phyloP scores from a whole-genome alignment of 37 sponge, comb jelly and placozoan species.

The Halisarca cf. caerulea region DNA sequence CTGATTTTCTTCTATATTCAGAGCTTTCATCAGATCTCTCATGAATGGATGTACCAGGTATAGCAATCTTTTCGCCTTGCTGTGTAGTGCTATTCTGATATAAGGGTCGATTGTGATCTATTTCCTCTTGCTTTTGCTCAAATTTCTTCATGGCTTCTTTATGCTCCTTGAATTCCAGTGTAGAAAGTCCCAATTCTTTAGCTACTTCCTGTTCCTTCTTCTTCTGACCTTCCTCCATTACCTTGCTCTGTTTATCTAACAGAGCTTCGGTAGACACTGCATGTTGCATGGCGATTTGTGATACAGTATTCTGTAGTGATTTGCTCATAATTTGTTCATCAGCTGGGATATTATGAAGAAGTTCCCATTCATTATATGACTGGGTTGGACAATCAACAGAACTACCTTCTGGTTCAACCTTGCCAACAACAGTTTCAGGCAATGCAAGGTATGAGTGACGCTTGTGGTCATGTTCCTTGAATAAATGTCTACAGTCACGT shows the following conservation, averaged over 20 bases:
- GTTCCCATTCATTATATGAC: no score
- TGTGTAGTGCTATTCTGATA: neutral
- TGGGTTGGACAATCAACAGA: neutral
- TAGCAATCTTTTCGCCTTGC: no score
- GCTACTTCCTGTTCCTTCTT: conserved; percentile 14
- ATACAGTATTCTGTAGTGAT: neutral
- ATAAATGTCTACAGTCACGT: neutral
- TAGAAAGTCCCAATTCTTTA: neutral
- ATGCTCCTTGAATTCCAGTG: neutral
- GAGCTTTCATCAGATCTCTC: no score
- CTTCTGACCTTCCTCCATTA: neutral
- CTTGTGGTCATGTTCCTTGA: neutral
- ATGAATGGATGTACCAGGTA: no score
- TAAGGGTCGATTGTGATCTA: neutral
- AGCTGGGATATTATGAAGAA: no score
- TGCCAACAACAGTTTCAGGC: neutral
- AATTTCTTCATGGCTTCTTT: neutral
- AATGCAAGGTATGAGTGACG: conserved; percentile 20
- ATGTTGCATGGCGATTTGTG: neutral
- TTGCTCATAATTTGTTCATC: neutral
- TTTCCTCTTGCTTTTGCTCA: conserved; percentile 2
- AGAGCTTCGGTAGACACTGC: neutral
- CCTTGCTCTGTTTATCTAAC: neutral
- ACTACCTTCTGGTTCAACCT: conserved; percentile 4
- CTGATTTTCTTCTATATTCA: no score